A percentile compares a stretch with the other conserved stretches of the same genome.
These are phyloP conservation scores for Lochmaea crataegi DNA, from an alignment of 2,888 invertebrate genomes.

Conservation along the genomic window DNA sequence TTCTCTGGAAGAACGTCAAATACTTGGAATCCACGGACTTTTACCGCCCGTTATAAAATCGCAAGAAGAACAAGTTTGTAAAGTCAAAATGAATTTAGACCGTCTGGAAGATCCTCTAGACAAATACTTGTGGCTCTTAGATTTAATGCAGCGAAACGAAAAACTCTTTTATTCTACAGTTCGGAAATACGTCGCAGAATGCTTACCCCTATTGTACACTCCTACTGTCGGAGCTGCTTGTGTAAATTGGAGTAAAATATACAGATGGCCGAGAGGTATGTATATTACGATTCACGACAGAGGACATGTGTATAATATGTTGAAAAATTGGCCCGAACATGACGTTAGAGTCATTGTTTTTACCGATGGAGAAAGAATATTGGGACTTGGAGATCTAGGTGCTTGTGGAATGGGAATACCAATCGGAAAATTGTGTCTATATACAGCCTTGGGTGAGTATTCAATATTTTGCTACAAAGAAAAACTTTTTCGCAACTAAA, in stretches of 20 bases:
- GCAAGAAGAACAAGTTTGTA: conserved; percentile 86
- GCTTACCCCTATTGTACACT: conserved; percentile 98
- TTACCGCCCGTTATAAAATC: conserved; percentile 91
- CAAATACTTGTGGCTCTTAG: conserved; percentile 94
- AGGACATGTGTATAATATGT: conserved; percentile 92
- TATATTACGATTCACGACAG: conserved; percentile 97
- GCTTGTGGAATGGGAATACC: conserved; percentile 99
- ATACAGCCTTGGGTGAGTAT: conserved; percentile 80
- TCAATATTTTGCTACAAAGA: too few species aligned
- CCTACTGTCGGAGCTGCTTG: conserved; percentile 98
- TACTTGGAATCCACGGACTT: conserved; percentile 94
- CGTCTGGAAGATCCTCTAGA: conserved; percentile 90
- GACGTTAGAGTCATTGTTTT: conserved; percentile 92
- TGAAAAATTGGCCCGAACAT: conserved; percentile 92
- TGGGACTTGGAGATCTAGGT: conserved; percentile 97
- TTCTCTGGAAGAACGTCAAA: conserved; percentile 91
- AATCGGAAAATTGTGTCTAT: conserved; percentile 94
- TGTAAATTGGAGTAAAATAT: conserved; percentile 94
- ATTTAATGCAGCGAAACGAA: conserved; percentile 91
- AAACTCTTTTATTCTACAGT: conserved; percentile 93
- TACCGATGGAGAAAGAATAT: conserved; percentile 97
- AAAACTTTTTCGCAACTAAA: too few species aligned
- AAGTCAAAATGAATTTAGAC: conserved; percentile 84
- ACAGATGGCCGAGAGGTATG: conserved; percentile 89
- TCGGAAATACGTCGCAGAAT: conserved; percentile 86